Evolutionary conservation across 2,113 vertebrate species (phyloP).

Genomic region (Pseudorectes ferrugineus): DNA sequence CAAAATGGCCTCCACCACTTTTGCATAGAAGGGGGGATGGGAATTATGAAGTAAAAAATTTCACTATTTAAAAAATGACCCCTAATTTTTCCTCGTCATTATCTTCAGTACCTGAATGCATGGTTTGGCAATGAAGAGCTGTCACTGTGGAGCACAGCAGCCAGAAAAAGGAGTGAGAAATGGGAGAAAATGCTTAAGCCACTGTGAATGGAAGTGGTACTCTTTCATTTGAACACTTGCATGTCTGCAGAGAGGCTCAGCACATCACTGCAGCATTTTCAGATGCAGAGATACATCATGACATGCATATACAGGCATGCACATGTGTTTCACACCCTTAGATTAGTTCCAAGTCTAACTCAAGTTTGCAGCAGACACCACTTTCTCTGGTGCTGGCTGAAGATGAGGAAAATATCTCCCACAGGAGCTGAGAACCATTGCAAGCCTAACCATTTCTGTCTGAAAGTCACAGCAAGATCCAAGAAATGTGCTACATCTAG

Average conservation of each 20-base stretch:
- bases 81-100: neutral
- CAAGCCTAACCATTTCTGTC: neutral
- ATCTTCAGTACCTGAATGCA: neutral
- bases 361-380: neutral
- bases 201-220: neutral
- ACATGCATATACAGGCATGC: neutral
- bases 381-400: neutral
- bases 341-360: neutral
- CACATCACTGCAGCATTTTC: neutral
- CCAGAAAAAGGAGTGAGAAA: neutral
- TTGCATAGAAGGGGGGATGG: fast-evolving
- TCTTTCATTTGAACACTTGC: neutral
- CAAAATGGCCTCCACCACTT: neutral
- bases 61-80: neutral
- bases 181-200: neutral
- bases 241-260: neutral
- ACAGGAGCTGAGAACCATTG: neutral
- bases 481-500: neutral
- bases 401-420: neutral
- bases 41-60: neutral
- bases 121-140: neutral
- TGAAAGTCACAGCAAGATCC: neutral
- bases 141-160: neutral
- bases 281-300: neutral
- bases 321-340: neutral